Percentiles rank a stretch among this genome's conserved stretches.
phyloP scores from a whole-genome alignment of 2,888 invertebrate genomes.

The Hypselothyrea guttata region DNA sequence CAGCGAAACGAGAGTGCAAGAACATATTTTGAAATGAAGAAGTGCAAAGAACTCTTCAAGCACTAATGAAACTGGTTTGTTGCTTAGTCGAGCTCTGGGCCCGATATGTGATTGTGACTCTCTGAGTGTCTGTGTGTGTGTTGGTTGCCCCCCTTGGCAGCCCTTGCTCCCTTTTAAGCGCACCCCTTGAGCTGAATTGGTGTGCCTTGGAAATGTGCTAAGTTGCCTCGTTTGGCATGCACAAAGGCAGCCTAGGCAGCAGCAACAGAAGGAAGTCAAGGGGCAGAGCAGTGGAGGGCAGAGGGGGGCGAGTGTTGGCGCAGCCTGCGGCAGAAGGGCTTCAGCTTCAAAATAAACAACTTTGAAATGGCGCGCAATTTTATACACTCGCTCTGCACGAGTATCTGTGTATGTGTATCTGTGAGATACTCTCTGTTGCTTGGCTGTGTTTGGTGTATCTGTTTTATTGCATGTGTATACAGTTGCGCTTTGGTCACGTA shows the following conservation, averaged over 20 bases:
- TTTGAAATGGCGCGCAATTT: constrained; percentile 76
- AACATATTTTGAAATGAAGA: constrained; percentile 43
- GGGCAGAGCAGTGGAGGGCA: constrained; percentile 3
- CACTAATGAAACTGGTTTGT: constrained; percentile 67
- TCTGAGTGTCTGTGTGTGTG: neutral
- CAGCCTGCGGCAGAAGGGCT: constrained; percentile 46
- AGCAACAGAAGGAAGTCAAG: constrained; percentile 48
- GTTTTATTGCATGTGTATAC: constrained; percentile 33
- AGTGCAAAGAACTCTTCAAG: constrained; percentile 72
- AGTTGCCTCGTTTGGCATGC: constrained; percentile 69
- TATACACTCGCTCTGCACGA: constrained; percentile 28
- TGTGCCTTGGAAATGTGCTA: constrained; percentile 64
- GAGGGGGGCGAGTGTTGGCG: neutral
- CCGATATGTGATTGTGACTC: constrained; percentile 36
- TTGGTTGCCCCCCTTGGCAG: neutral
- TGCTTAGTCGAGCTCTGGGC: constrained; percentile 16
- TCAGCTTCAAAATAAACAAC: constrained; percentile 66
- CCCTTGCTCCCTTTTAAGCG: neutral
- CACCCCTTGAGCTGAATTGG: constrained; percentile 39
- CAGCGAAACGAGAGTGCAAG: constrained; percentile 18
- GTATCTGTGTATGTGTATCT: constrained; percentile 31
- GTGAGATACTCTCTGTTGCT: constrained; percentile 43
- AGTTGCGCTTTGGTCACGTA: constrained; percentile 73
- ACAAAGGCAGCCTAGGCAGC: constrained; percentile 52
- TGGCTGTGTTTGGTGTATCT: constrained; percentile 7